phyloP scores from a whole-genome alignment of 2,888 invertebrate genomes.

The Parapristionchus giblindavisi region DNA sequence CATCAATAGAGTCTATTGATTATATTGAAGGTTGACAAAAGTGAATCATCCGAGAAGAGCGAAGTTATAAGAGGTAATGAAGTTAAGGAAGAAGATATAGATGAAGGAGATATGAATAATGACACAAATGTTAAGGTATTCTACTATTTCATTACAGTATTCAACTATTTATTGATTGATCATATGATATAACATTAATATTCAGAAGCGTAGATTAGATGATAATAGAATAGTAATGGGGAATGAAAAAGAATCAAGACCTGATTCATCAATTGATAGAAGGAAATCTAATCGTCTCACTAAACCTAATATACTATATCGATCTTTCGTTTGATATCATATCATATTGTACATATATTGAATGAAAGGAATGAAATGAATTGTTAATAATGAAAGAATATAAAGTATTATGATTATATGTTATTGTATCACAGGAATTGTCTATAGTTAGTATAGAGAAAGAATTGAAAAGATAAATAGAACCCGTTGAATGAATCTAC shows the following conservation, averaged over 20 bases:
- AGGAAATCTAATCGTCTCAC: slow-evolving; percentile 17
- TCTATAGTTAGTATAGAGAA: background rate
- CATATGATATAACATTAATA: background rate
- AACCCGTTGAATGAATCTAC: slow-evolving; percentile 4
- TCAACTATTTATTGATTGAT: background rate
- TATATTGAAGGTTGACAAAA: no score
- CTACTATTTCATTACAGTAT: background rate
- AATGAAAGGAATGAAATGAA: slow-evolving; percentile 2
- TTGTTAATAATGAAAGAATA: background rate
- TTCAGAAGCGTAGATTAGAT: background rate
- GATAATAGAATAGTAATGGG: background rate
- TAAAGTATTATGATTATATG: background rate
- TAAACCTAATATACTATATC: slow-evolving; percentile 21
- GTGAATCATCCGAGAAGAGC: no score
- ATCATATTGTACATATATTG: slow-evolving; percentile 4
- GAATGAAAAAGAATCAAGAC: background rate
- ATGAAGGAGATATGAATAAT: background rate
- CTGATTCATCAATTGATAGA: background rate
- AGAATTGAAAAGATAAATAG: background rate
- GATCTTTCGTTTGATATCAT: background rate
- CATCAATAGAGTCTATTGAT: no score
- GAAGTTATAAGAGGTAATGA: no score
- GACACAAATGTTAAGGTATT: background rate
- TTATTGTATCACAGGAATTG: background rate
- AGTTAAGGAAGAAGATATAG: background rate